A percentile compares a stretch with the other conserved stretches of the same genome.
These are phyloP conservation scores for Ameiurus melas DNA, from an alignment of 2,113 vertebrate species.

Conservation along the genomic window DNA sequence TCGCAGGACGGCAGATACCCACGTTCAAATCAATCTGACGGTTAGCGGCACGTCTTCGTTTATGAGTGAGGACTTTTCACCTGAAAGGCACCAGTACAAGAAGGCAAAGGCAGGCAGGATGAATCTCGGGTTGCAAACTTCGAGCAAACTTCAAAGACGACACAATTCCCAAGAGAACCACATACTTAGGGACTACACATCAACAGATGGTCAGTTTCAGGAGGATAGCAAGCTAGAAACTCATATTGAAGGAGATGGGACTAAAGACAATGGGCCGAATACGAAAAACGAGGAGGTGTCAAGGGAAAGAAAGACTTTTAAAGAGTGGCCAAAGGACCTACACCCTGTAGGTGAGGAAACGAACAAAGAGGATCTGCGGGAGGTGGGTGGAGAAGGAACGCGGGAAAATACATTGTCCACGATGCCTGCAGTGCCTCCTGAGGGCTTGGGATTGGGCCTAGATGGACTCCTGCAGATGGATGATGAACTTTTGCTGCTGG, in stretches of 20 bases:
- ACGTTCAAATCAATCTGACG: conserved; percentile 15
- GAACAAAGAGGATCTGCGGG: not conserved
- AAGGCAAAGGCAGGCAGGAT: conserved; percentile 23
- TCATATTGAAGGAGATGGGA: conserved; percentile 19
- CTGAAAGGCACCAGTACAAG: conserved; percentile 39
- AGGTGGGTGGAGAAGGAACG: not conserved
- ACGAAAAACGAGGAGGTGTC: not conserved
- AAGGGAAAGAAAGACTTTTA: not conserved
- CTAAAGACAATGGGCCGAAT: not conserved
- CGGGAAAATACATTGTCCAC: not conserved
- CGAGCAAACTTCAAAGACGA: conserved; percentile 25
- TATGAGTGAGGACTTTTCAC: conserved; percentile 29
- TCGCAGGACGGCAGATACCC: conserved; percentile 30
- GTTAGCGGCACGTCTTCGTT: conserved; percentile 41
- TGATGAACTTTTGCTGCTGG: conserved; percentile 69
- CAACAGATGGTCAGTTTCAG: conserved; percentile 30
- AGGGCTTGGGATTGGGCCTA: conserved; percentile 27
- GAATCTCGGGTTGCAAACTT: conserved; percentile 23
- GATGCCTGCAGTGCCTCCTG: conserved; percentile 7
- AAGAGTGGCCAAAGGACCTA: conserved; percentile 17
- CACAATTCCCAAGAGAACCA: conserved; percentile 47
- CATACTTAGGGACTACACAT: conserved; percentile 54
- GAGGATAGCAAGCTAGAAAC: conserved; percentile 10
- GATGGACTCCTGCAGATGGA: conserved; percentile 55
- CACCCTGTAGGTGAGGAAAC: not conserved